Percentiles rank a stretch among this genome's conserved stretches.
These are phyloP conservation scores for Otus scops DNA, from an alignment of 2,797 vertebrate genomes.

Conservation along the genomic window DNA sequence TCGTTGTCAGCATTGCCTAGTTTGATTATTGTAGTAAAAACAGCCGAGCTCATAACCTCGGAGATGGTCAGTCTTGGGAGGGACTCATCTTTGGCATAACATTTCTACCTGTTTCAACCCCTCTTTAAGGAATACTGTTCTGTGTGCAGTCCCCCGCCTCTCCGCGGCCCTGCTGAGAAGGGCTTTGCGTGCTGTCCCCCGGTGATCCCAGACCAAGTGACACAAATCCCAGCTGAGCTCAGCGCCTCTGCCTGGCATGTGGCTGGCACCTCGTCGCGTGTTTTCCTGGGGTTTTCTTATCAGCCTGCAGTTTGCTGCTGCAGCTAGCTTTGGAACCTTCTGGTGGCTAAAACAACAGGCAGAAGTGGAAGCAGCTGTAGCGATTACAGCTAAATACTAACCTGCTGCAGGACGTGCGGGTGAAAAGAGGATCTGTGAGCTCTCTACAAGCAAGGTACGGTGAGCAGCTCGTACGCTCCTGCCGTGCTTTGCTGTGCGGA, in stretches of 20 bases:
- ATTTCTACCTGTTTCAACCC: neutral
- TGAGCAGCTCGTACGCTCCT: rapidly evolving
- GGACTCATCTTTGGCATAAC: rapidly evolving
- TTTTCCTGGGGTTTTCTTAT: neutral
- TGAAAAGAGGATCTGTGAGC: neutral
- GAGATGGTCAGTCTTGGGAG: neutral
- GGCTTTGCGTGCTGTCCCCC: rapidly evolving
- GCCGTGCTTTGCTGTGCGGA: neutral
- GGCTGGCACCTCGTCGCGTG: neutral
- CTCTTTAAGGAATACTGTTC: rapidly evolving
- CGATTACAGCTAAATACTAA: neutral
- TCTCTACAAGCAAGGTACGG: neutral
- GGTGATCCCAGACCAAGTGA: neutral
- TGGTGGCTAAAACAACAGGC: neutral
- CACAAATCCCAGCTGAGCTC: neutral
- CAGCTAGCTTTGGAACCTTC: neutral
- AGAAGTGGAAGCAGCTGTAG: neutral
- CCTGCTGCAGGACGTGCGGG: rapidly evolving
- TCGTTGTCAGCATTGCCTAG: neutral
- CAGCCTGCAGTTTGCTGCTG: neutral
- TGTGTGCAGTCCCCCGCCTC: neutral
- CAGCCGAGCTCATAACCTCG: rapidly evolving
- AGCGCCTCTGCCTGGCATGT: neutral
- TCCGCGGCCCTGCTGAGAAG: neutral
- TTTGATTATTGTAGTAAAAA: neutral